Evolutionary conservation across 2,113 vertebrate species (phyloP), one percentile per base, ranked within the genome.

Genomic region (Silurus asotus): DNA sequence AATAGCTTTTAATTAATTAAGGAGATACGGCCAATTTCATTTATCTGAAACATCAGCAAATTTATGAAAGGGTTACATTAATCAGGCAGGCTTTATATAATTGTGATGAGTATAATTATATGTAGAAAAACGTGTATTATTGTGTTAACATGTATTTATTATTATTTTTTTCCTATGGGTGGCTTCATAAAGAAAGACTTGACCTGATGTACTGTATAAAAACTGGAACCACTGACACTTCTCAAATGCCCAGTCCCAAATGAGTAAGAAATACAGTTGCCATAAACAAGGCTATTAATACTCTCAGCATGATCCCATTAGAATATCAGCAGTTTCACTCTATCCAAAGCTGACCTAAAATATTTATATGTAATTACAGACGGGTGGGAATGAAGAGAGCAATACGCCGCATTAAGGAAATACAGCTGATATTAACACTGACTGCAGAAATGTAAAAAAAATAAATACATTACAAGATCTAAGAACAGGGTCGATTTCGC

Each of bases 341-440:
- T 90, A 93, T 93, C 93, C 92, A 93, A 91, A 93, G 89, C 93
- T 90, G 91, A 92, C 93, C 91, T 94, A 90, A 95, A 96, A 94
- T 94, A 94, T 94, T 95, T 93, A 92, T 93, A 91, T 91, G 85
- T 94, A 94, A 95, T 96, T 95, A 95, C 89, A 94, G 93, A 92
- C 90, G 88, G 88, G 90, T 89, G 92, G 93, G 93, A 96, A 95
- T 93, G 95, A 93, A 95, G 93, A 93, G 91, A 88, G 91, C 90
- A 92, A 83, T 92, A 89, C 89, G 91, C 69, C 92, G 93, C 89
- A 89, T 93, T 90, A 74, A 86, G 89, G 91, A 92, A 93, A 92
- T 92, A 93, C 37, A 37, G 37, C 37, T 37, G 37, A 37, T 37
- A 37, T 37, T 37, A 37, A 37, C 37, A 37, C 37, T 37, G 37